Percentiles rank a stretch among this genome's conserved stretches.
Evolutionary conservation across 2,797 vertebrate species (phyloP).

Genomic region (Cephalopachus bancanus): DNA sequence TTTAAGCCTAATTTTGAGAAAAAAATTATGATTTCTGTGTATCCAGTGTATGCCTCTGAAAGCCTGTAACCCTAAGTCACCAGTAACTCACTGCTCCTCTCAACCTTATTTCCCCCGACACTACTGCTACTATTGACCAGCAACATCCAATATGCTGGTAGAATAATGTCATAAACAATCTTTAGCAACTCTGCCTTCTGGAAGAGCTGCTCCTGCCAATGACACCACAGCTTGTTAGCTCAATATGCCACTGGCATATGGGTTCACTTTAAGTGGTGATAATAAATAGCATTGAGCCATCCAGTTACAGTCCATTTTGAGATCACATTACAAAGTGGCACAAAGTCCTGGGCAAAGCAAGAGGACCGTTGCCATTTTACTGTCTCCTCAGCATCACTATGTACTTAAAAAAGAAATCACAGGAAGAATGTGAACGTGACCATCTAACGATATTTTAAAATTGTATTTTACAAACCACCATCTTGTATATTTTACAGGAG

Average conservation of each 20-base stretch:
- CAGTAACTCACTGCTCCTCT: not conserved
- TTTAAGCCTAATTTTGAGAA: not conserved
- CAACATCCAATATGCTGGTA: not conserved
- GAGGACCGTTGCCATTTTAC: not conserved
- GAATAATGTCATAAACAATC: not conserved
- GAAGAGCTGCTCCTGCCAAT: constrained; percentile 43
- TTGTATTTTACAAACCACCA: not conserved
- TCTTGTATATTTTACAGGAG: not conserved
- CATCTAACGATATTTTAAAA: not conserved
- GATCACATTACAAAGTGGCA: not conserved
- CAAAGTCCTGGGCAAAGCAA: not conserved
- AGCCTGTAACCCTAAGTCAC: not conserved
- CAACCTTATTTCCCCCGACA: not conserved
- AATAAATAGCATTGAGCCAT: not conserved
- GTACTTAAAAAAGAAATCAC: not conserved
- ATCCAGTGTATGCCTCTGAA: not conserved
- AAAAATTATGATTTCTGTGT: not conserved
- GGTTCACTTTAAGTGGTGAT: constrained; percentile 8
- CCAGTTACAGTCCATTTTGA: not conserved
- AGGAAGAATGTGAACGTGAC: not conserved
- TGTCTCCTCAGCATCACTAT: not conserved
- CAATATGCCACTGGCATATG: constrained; percentile 53
- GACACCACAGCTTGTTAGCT: constrained; percentile 48
- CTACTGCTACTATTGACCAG: not conserved
- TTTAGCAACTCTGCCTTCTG: constrained; percentile 67